phyloP scores from a whole-genome alignment of 2,888 invertebrate species.

The Andrena flavipes region DNA sequence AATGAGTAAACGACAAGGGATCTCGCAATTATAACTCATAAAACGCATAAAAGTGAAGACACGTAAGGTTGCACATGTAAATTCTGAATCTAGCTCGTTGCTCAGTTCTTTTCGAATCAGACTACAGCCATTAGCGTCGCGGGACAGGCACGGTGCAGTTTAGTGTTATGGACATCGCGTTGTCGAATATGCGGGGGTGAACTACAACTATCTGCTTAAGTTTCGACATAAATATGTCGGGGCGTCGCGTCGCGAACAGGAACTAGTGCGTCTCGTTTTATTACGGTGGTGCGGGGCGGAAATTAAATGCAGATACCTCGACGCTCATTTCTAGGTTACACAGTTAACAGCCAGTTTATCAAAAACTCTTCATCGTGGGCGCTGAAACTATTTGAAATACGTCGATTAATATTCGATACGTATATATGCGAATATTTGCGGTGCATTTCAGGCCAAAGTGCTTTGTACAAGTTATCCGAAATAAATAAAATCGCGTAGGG shows the following conservation, averaged over 20 bases:
- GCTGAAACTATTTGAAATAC: constrained; percentile 22
- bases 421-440: not conserved
- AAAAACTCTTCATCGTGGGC: not conserved
- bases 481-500: too few relatives aligned
- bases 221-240: constrained; percentile 66
- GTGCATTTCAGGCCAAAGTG: too few relatives aligned
- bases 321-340: constrained; percentile 52
- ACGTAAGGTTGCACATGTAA: too few relatives aligned
- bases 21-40: too few relatives aligned
- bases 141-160: too few relatives aligned
- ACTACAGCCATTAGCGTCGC: too few relatives aligned
- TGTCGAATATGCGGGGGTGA: constrained; percentile 25
- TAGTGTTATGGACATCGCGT: constrained; percentile 8
- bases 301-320: constrained; percentile 59
- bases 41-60: too few relatives aligned
- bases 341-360: constrained; percentile 53
- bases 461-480: too few relatives aligned
- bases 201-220: constrained; percentile 48
- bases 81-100: too few relatives aligned
- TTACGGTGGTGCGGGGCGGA: constrained; percentile 38
- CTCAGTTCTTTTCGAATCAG: too few relatives aligned
- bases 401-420: constrained; percentile 16
- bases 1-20: too few relatives aligned
- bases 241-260: constrained; percentile 33
- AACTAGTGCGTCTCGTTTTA: constrained; percentile 40